Evolutionary conservation across 2,113 vertebrate species (phyloP).

Genomic region (Ameiurus melas): DNA sequence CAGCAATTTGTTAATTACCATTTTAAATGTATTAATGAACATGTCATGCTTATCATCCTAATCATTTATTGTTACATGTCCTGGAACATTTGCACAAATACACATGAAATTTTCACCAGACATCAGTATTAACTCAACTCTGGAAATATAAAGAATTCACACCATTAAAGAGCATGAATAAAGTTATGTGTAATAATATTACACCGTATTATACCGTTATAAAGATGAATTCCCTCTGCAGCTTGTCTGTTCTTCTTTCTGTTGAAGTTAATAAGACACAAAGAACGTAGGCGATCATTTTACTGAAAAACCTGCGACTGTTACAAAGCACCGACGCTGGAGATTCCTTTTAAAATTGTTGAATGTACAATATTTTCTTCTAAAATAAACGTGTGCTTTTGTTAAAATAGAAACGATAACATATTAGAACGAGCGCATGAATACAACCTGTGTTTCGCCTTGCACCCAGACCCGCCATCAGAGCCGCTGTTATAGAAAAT

Average conservation of each 20-base stretch:
- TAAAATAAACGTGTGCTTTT: background rate
- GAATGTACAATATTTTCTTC: background rate
- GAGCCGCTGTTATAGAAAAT: background rate
- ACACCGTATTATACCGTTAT: no score
- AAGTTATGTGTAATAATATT: no score
- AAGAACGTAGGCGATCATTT: background rate
- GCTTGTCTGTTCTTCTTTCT: background rate
- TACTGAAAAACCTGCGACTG: background rate
- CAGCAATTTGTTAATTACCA: background rate
- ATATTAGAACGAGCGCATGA: background rate
- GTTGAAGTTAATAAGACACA: background rate
- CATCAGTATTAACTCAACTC: no score
- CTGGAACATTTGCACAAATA: background rate
- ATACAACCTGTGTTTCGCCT: background rate
- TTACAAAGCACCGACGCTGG: background rate
- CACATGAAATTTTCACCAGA: background rate
- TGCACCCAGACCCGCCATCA: background rate
- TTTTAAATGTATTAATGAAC: no score
- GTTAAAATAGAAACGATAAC: background rate
- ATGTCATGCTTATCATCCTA: no score
- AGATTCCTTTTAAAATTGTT: background rate
- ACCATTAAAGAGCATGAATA: no score
- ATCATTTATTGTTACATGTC: background rate
- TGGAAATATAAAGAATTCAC: no score
- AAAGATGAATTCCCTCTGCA: no score